A percentile compares a stretch with the other conserved stretches of the same genome.
These are phyloP conservation scores for Alaudala cheleensis DNA, from an alignment of 2,113 vertebrate species.

Conservation along the genomic window DNA sequence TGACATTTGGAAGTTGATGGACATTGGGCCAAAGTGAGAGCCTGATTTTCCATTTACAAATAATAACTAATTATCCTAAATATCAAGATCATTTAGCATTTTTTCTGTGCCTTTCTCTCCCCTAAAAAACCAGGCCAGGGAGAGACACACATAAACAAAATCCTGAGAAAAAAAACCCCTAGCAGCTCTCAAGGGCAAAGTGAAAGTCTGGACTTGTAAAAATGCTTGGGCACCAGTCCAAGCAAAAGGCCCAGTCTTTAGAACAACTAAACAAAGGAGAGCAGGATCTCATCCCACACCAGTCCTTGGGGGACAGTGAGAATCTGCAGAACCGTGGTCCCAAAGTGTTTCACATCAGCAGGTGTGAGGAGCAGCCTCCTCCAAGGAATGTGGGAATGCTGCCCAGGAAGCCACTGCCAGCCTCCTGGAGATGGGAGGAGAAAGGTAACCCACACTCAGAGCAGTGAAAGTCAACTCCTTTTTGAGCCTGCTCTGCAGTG, in stretches of 20 bases:
- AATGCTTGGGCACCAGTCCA: conserved; percentile 31
- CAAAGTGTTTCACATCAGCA: neutral
- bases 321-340: neutral
- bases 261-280: conserved; percentile 9
- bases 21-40: neutral
- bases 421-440: neutral
- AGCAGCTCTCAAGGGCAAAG: conserved; percentile 28
- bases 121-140: neutral
- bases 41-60: neutral
- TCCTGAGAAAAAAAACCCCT: neutral
- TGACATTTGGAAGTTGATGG: neutral
- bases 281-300: neutral
- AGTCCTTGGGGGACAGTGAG: neutral
- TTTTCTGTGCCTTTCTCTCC: neutral
- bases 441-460: neutral
- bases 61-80: neutral
- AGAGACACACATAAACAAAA: neutral
- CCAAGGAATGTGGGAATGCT: neutral
- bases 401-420: neutral
- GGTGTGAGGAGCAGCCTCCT: neutral
- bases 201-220: conserved; percentile 42
- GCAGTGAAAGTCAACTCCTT: neutral
- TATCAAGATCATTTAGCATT: neutral
- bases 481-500: neutral
- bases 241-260: neutral